Evolutionary conservation across 2,888 invertebrate genomes (phyloP).

Genomic region (Melanargia galathea): DNA sequence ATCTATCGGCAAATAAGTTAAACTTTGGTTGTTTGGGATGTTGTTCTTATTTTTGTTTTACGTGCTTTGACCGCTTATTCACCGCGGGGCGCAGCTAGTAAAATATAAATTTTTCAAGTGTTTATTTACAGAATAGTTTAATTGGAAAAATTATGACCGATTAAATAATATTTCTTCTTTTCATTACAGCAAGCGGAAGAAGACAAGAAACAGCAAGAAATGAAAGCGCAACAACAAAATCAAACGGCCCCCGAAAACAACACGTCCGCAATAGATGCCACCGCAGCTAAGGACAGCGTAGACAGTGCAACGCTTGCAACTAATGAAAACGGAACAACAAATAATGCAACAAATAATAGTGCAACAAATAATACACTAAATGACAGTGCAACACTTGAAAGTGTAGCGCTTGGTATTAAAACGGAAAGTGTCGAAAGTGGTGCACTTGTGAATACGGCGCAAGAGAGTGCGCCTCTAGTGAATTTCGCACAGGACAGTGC

Average conservation of each 20-base stretch:
- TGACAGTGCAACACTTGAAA: constrained; percentile 19
- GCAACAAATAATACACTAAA: constrained; percentile 10
- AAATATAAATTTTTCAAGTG: too few relatives aligned
- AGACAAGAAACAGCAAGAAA: constrained; percentile 67
- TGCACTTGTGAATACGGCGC: background rate
- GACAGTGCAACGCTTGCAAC: constrained; percentile 16
- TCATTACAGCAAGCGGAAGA: constrained; percentile 65
- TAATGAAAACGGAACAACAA: constrained; percentile 6
- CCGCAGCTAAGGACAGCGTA: constrained; percentile 16
- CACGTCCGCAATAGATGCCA: constrained; percentile 25
- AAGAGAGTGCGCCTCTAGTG: constrained; percentile 20
- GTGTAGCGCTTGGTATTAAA: constrained; percentile 13
- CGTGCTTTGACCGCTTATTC: too few relatives aligned
- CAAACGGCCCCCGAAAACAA: constrained; percentile 29
- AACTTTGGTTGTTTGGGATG: too few relatives aligned
- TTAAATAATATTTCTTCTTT: background rate
- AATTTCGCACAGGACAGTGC: constrained; percentile 23
- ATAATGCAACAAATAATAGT: constrained; percentile 11
- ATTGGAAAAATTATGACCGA: too few relatives aligned
- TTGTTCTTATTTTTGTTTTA: too few relatives aligned
- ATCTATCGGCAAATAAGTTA: too few relatives aligned
- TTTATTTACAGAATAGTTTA: too few relatives aligned
- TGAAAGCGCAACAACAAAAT: constrained; percentile 43
- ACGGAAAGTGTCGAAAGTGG: constrained; percentile 13
- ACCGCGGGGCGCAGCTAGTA: too few relatives aligned